These are phyloP conservation scores for Volucella inflata DNA, from an alignment of 2,888 invertebrate species.

Conservation along the genomic window DNA sequence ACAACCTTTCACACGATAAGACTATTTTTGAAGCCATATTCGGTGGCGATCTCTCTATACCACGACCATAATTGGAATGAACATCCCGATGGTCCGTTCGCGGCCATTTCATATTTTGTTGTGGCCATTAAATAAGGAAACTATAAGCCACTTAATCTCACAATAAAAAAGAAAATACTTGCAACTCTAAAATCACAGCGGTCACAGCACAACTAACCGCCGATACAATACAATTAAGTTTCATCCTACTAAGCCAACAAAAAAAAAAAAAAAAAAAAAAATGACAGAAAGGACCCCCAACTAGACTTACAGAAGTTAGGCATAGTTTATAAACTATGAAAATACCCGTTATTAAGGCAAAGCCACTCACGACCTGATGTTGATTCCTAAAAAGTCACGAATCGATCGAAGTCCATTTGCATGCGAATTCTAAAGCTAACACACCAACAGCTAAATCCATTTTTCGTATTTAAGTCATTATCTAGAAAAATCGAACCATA, in stretches of 20 bases:
- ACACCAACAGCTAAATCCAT: conserved; percentile 18
- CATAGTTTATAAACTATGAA: conserved; percentile 11
- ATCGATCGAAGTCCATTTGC: conserved; percentile 36
- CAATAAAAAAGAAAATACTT: conserved; percentile 24
- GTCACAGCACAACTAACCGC: conserved; percentile 22
- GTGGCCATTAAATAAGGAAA: conserved; percentile 4
- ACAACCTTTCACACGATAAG: no score
- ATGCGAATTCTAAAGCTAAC: conserved; percentile 28
- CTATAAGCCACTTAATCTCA: conserved; percentile 17
- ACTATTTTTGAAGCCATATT: not conserved
- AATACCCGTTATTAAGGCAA: not conserved
- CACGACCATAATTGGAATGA: conserved; percentile 35
- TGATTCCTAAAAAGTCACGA: conserved; percentile 44
- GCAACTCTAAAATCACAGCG: conserved; percentile 25
- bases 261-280: conserved; percentile 11
- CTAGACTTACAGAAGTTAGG: not conserved
- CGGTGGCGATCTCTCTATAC: conserved; percentile 2
- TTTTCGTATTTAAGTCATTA: conserved; percentile 40
- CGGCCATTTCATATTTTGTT: not conserved
- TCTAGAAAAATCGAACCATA: conserved; percentile 44
- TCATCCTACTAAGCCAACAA: not conserved
- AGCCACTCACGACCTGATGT: conserved; percentile 47
- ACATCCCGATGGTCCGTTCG: conserved; percentile 1
- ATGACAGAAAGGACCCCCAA: not conserved
- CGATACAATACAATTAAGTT: conserved; percentile 36